These are phyloP conservation scores for Meriones psammophilus DNA, from an alignment of 2,797 vertebrate genomes.

Conservation along the genomic window DNA sequence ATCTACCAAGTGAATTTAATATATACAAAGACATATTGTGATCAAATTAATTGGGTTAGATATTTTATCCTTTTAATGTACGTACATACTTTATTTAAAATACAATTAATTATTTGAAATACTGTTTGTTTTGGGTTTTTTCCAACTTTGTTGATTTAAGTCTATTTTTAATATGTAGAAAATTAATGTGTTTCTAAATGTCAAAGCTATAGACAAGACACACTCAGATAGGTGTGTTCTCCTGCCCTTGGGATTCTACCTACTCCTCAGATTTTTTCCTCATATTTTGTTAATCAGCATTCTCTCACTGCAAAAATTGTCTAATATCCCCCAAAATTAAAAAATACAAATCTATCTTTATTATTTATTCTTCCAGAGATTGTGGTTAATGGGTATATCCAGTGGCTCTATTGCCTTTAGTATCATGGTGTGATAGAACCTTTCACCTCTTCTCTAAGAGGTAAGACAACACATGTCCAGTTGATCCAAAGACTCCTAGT, in stretches of 20 bases:
- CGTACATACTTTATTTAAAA: slow-evolving; percentile 12
- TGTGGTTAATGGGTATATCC: not conserved
- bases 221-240: not conserved
- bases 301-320: not conserved
- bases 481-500: not conserved
- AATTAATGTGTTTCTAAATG: not conserved
- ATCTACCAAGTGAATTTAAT: not conserved
- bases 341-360: not conserved
- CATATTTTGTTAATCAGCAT: not conserved
- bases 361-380: not conserved
- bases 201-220: not conserved
- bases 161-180: slow-evolving; percentile 29
- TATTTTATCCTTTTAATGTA: not conserved
- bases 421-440: not conserved
- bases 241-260: not conserved
- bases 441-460: not conserved
- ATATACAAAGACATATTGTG: not conserved
- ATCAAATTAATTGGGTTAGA: slow-evolving; percentile 12
- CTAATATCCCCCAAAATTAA: not conserved
- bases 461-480: not conserved
- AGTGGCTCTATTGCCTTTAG: not conserved
- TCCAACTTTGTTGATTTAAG: not conserved
- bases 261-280: not conserved
- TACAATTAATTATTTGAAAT: not conserved
- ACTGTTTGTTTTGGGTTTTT: not conserved